These are phyloP conservation scores for Holacanthella duospinosa DNA, from an alignment of 2,888 invertebrate species.

Conservation along the genomic window DNA sequence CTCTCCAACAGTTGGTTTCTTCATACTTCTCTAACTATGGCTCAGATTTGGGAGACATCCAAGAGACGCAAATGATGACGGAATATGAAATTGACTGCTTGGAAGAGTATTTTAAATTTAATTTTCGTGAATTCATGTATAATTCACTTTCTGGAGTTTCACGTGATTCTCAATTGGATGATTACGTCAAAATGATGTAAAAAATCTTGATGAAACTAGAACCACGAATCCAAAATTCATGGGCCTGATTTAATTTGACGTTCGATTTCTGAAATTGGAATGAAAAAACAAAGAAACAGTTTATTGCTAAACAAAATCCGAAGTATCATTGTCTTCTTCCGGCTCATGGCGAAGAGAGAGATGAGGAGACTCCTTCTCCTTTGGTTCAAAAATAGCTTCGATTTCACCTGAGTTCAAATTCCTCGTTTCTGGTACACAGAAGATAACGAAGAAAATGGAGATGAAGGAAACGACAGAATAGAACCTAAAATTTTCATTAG, in stretches of 20 bases:
- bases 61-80: neutral
- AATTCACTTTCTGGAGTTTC: neutral
- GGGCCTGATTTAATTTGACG: too few species aligned
- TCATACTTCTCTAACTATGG: neutral
- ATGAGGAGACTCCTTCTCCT: neutral
- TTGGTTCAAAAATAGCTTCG: constrained; percentile 27
- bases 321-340: neutral
- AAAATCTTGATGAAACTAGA: too few species aligned
- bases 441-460: constrained; percentile 23
- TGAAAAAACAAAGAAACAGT: too few species aligned
- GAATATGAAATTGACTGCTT: neutral
- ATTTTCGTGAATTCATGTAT: neutral
- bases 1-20: neutral
- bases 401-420: constrained; percentile 27
- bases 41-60: neutral
- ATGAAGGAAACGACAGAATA: constrained; percentile 21
- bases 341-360: neutral
- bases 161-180: too few species aligned
- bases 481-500: too few species aligned
- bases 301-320: neutral
- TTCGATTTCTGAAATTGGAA: too few species aligned
- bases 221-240: too few species aligned
- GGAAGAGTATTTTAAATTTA: neutral
- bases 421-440: constrained; percentile 27
- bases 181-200: too few species aligned